These are phyloP conservation scores for Australoheros facetus DNA, from an alignment of 2,797 vertebrate genomes.

Conservation along the genomic window DNA sequence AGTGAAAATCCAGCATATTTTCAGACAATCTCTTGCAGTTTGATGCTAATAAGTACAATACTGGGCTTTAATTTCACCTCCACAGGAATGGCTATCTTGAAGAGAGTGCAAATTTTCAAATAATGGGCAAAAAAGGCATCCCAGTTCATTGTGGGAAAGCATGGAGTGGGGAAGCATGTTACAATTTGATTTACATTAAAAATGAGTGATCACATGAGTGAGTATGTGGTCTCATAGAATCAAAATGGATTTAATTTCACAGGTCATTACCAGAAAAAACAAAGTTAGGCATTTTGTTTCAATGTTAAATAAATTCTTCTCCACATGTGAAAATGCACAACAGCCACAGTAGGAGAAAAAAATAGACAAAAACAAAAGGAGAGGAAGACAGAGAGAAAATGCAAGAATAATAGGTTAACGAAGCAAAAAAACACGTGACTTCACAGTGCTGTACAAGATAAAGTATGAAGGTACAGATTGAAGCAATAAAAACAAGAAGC, in stretches of 20 bases:
- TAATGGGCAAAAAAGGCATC: neutral
- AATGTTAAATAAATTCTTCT: neutral
- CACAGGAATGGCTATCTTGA: neutral
- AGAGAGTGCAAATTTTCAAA: neutral
- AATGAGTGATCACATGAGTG: neutral
- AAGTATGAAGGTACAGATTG: constrained; percentile 35
- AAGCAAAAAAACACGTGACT: constrained; percentile 8
- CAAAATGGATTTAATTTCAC: neutral
- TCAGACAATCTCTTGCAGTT: neutral
- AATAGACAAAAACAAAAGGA: constrained; percentile 1
- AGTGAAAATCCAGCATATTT: neutral
- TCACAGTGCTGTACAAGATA: neutral
- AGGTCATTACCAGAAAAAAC: neutral
- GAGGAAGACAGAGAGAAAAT: neutral
- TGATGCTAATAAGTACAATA: too few species aligned
- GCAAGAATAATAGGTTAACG: neutral
- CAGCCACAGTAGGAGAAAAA: neutral
- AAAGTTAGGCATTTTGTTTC: neutral
- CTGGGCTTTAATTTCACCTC: neutral
- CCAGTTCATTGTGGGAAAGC: neutral
- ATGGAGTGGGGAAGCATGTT: too few species aligned
- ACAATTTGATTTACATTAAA: neutral
- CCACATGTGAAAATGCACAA: neutral
- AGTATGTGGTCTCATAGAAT: neutral
- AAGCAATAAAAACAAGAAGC: constrained; percentile 42